A percentile compares a stretch with the other conserved stretches of the same genome.
Conservation (phyloP, 2,113 vertebrate genomes). For the Carollia perspicillata region DNA sequence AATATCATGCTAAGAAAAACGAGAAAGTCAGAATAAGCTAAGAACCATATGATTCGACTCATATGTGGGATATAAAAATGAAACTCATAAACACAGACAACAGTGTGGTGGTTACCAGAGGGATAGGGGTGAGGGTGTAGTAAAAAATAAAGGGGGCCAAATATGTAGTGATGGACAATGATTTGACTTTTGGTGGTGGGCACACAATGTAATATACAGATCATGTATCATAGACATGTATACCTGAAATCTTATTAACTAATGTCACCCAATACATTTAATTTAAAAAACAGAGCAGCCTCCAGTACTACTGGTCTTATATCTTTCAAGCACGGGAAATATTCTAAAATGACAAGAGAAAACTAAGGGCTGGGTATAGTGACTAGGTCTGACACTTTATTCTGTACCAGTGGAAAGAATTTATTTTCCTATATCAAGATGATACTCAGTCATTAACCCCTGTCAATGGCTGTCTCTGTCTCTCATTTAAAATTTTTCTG, state of each 20-base stretch:
- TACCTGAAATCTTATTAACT: not conserved
- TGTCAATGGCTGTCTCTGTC: not conserved
- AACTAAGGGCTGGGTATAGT: not conserved
- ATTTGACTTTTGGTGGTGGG: not conserved
- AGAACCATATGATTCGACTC: not conserved
- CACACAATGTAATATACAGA: not conserved
- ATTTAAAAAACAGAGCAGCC: not conserved
- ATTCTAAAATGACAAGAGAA: not conserved
- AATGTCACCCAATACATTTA: not conserved
- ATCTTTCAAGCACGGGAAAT: not conserved
- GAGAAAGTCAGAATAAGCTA: not conserved
- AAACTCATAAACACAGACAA: not conserved
- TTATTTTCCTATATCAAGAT: not conserved
- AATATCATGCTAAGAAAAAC: not conserved
- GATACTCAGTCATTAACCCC: not conserved
- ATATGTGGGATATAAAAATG: not conserved
- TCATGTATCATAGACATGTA: not conserved
- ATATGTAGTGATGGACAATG: not conserved
- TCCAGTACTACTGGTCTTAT: not conserved
- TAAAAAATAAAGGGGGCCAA: not conserved
- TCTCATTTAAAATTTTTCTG: not conserved
- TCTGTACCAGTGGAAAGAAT: not conserved
- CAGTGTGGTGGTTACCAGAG: not conserved
- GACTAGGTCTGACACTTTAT: not conserved
- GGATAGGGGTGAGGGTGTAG: not conserved